Conservation (phyloP, 2,797 vertebrate genomes). For the Vireo griseus region DNA sequence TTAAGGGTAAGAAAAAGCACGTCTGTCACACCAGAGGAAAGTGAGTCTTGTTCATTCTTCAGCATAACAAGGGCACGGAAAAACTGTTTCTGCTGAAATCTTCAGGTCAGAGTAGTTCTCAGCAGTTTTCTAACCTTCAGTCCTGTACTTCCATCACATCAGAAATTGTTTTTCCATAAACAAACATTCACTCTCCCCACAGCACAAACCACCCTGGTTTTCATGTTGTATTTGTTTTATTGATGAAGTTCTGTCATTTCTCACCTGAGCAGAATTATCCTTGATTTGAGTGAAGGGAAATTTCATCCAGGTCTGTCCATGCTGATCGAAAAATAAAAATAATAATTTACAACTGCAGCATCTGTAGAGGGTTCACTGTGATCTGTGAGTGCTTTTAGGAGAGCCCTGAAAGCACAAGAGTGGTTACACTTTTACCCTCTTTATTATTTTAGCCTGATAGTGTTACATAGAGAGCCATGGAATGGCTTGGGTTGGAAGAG, state of each 20-base stretch:
- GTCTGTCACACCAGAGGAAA: background rate
- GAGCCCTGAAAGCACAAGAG: background rate
- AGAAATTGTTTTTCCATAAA: background rate
- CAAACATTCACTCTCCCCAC: background rate
- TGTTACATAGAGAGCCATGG: background rate
- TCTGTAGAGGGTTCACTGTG: background rate
- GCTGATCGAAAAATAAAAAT: background rate
- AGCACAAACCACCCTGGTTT: background rate
- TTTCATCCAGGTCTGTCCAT: background rate
- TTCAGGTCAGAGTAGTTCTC: background rate
- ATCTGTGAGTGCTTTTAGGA: background rate
- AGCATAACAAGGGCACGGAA: background rate
- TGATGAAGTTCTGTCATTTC: background rate
- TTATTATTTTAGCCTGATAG: background rate
- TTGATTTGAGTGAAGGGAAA: background rate
- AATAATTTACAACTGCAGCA: too few species aligned
- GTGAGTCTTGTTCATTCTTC: background rate
- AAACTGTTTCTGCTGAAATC: background rate
- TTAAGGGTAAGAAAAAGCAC: background rate
- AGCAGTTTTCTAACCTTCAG: background rate
- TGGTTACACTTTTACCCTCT: background rate
- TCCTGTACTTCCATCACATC: background rate
- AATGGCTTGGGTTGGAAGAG: background rate
- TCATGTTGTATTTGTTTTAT: rapidly evolving
- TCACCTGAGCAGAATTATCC: background rate